Conservation (phyloP, 2,797 vertebrate species). For the Anniella stebbinsi region DNA sequence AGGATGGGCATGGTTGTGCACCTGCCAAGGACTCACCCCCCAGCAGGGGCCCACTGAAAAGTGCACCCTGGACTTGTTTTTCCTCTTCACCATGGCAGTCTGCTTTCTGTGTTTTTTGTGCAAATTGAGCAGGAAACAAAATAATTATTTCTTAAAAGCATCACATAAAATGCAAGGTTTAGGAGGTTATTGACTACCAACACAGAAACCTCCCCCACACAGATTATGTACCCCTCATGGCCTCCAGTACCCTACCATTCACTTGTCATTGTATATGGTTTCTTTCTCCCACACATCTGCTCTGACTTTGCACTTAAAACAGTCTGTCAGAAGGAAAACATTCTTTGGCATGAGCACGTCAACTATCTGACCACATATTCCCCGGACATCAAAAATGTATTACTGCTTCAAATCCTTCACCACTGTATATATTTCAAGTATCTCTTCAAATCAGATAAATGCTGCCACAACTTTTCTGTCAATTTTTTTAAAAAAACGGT, state of each 20-base stretch:
- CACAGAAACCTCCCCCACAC: background rate
- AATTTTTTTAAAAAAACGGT: background rate
- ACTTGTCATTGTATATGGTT: background rate
- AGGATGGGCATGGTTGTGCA: too few species aligned
- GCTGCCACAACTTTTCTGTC: background rate
- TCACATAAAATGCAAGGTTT: too few species aligned
- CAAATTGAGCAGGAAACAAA: too few species aligned
- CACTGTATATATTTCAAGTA: background rate
- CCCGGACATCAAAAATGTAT: conserved; percentile 2
- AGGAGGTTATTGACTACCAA: background rate
- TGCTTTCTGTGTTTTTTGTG: too few species aligned
- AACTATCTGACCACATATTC: background rate
- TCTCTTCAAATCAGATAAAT: background rate
- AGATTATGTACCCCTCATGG: background rate
- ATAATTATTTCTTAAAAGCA: too few species aligned
- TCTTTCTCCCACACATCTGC: background rate
- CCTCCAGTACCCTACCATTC: background rate
- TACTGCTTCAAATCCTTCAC: background rate
- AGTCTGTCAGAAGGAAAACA: conserved; percentile 5
- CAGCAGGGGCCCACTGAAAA: too few species aligned
- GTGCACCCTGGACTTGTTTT: too few species aligned
- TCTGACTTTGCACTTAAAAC: background rate
- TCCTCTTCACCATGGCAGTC: too few species aligned
- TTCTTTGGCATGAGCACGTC: background rate
- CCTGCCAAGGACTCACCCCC: too few species aligned